Conservation (phyloP, 2,888 invertebrate genomes). For the Catocala sponsa region DNA sequence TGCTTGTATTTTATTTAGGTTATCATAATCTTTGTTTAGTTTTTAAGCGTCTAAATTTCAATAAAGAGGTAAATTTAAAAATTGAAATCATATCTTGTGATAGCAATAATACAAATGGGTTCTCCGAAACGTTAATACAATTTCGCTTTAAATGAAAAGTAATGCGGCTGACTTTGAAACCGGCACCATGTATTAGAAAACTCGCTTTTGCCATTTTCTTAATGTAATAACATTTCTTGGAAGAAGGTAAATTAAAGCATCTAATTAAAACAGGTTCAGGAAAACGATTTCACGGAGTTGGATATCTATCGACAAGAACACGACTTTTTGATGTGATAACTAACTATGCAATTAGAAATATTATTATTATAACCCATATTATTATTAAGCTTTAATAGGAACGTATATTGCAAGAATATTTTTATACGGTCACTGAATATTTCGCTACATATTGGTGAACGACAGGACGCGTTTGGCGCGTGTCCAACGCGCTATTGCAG, state of each 20-base stretch:
- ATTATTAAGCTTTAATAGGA: too few species aligned
- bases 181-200: conserved; percentile 14
- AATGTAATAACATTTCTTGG: conserved; percentile 29
- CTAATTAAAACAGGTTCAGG: conserved; percentile 1
- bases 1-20: too few species aligned
- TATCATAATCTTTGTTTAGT: too few species aligned
- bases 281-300: not conserved
- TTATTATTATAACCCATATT: too few species aligned
- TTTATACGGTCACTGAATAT: conserved; percentile 6
- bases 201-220: conserved; percentile 23
- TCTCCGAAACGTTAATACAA: conserved; percentile 13
- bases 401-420: not conserved
- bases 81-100: too few species aligned
- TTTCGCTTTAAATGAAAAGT: conserved; percentile 8
- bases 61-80: too few species aligned
- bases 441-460: conserved; percentile 17
- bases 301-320: too few species aligned
- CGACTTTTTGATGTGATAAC: too few species aligned
- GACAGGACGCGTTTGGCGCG: conserved; percentile 51
- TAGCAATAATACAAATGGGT: conserved; percentile 7
- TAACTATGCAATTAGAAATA: too few species aligned
- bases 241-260: not conserved
- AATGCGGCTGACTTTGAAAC: conserved; percentile 6
- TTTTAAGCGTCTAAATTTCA: too few species aligned
- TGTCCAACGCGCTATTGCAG: conserved; percentile 66